phyloP scores from a whole-genome alignment of 2,797 vertebrate genomes.

The Rhabdophis nuchalis region DNA sequence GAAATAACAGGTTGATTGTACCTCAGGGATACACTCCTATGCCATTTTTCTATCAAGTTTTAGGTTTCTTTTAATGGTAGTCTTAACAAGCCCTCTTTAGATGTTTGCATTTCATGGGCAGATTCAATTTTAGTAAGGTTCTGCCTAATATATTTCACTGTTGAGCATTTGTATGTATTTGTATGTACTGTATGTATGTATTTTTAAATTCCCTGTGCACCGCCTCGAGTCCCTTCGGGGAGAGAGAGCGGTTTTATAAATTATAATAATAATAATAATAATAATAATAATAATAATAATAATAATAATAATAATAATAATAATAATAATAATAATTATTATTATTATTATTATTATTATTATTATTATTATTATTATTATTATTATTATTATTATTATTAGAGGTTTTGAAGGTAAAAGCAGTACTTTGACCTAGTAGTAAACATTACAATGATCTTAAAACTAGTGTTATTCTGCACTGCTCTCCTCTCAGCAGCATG shows the following conservation, averaged over 20 bases:
- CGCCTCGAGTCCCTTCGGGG: too few species aligned
- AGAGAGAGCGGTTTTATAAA: too few species aligned
- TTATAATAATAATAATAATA: too few species aligned
- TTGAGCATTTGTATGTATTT: neutral
- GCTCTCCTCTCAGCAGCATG: neutral
- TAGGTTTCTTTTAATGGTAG: neutral
- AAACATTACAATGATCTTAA: neutral
- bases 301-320: too few species aligned
- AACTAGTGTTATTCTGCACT: neutral
- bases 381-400: too few species aligned
- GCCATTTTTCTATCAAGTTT: neutral
- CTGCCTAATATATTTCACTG: neutral
- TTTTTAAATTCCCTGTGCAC: too few species aligned
- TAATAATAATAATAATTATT: too few species aligned
- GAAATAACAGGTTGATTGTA: neutral
- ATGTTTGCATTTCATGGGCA: neutral
- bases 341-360: too few species aligned
- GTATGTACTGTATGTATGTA: too few species aligned
- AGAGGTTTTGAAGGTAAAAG: neutral
- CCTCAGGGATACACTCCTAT: neutral
- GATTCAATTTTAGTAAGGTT: neutral
- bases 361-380: too few species aligned
- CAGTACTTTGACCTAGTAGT: neutral
- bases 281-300: too few species aligned
- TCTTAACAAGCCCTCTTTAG: neutral